Conservation (phyloP, 1,140 invertebrate genomes). For the Euglossa dilemma region DNA sequence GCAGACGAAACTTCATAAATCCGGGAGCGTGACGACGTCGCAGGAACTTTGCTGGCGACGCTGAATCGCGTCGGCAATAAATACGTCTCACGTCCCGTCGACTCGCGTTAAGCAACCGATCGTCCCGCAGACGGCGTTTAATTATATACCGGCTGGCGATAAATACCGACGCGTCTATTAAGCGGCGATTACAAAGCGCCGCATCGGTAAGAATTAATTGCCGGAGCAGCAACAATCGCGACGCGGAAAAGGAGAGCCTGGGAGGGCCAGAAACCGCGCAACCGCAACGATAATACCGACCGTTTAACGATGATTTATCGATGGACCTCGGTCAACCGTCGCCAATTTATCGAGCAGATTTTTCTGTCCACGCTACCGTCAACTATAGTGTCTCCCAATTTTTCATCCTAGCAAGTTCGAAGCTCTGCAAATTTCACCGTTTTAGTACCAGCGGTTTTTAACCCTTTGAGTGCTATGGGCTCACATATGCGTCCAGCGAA, state of each 20-base stretch:
- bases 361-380: constrained; percentile 3
- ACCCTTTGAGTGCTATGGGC: too few species aligned
- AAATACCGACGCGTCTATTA: constrained; percentile 43
- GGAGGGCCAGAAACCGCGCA: neutral
- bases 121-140: constrained; percentile 38
- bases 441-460: too few species aligned
- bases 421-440: too few species aligned
- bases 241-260: constrained; percentile 1
- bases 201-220: constrained; percentile 55
- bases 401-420: neutral
- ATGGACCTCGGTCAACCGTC: neutral
- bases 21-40: too few species aligned
- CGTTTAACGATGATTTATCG: constrained; percentile 47
- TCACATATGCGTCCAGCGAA: too few species aligned
- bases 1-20: neutral
- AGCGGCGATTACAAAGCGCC: constrained; percentile 48
- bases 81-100: constrained; percentile 7
- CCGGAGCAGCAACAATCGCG: constrained; percentile 39
- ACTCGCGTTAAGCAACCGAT: constrained; percentile 38
- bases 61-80: neutral
- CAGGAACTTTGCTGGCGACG: neutral
- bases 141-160: constrained; percentile 46
- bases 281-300: neutral
- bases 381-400: neutral
- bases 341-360: constrained; percentile 9